Evolutionary conservation across 1,140 invertebrate genomes (phyloP).

Genomic region (Ceratina japonica): DNA sequence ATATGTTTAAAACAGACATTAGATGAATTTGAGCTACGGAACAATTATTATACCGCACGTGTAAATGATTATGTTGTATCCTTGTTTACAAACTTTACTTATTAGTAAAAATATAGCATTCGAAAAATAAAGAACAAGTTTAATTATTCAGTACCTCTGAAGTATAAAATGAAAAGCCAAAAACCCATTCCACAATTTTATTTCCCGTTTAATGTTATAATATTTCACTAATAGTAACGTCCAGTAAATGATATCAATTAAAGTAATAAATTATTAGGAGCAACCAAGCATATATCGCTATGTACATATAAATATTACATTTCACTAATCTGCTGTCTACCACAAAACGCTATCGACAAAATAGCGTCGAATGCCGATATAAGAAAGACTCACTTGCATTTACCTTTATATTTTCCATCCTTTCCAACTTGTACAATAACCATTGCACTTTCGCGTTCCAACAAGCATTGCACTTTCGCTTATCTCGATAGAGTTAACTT

Average conservation of each 20-base stretch:
- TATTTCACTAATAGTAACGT: slow-evolving; percentile 56
- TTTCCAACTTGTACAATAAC: too few relatives aligned
- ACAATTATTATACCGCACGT: slow-evolving; percentile 66
- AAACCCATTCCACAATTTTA: slow-evolving; percentile 44
- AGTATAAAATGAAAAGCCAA: neutral
- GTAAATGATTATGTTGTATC: slow-evolving; percentile 69
- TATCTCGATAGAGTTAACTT: neutral
- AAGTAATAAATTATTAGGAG: slow-evolving; percentile 59
- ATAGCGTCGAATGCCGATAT: slow-evolving; percentile 50
- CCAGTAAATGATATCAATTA: slow-evolving; percentile 59
- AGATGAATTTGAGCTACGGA: slow-evolving; percentile 54
- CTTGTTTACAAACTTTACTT: slow-evolving; percentile 64
- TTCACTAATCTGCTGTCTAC: slow-evolving; percentile 56
- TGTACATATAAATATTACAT: slow-evolving; percentile 66
- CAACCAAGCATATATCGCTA: slow-evolving; percentile 60
- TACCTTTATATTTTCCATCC: slow-evolving; percentile 6
- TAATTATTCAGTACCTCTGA: neutral
- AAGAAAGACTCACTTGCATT: slow-evolving; percentile 49
- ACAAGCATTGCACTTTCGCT: slow-evolving; percentile 26
- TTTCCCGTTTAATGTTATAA: slow-evolving; percentile 45
- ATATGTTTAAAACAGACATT: neutral
- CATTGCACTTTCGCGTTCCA: neutral
- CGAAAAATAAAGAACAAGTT: slow-evolving; percentile 37
- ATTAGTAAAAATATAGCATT: slow-evolving; percentile 64
- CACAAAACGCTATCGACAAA: slow-evolving; percentile 48